Evolutionary conservation across 1,140 invertebrate species (phyloP).

Genomic region (Caerostris darwini): DNA sequence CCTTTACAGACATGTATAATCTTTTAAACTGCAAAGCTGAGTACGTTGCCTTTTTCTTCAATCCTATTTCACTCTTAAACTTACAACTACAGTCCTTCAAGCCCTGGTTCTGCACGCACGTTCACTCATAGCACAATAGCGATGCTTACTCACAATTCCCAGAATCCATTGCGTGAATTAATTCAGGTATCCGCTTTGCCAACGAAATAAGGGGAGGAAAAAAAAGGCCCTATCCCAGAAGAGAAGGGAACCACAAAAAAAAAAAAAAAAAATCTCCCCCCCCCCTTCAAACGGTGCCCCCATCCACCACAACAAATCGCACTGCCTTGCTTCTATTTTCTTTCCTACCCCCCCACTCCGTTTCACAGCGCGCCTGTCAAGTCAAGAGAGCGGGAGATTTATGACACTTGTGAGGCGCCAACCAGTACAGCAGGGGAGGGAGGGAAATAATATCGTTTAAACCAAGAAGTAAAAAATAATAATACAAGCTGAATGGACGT

Average conservation of each 20-base stretch:
- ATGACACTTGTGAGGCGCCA: constrained; percentile 35
- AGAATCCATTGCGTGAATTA: background rate
- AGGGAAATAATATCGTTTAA: background rate
- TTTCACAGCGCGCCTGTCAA: constrained; percentile 40
- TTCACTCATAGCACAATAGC: too few relatives aligned
- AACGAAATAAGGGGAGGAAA: background rate
- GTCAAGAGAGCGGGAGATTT: constrained; percentile 35
- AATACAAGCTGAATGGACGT: background rate
- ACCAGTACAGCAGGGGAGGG: background rate
- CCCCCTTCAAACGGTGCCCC: background rate
- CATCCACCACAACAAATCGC: constrained; percentile 12
- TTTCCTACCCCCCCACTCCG: background rate
- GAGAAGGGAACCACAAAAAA: background rate
- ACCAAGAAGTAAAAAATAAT: background rate
- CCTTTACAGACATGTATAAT: too few relatives aligned
- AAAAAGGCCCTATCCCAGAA: background rate
- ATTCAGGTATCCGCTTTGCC: background rate
- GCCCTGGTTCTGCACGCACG: too few relatives aligned
- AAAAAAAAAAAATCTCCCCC: background rate
- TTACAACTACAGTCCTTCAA: too few relatives aligned
- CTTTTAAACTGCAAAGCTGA: too few relatives aligned
- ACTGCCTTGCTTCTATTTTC: background rate
- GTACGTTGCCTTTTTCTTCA: too few relatives aligned
- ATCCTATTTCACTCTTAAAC: too few relatives aligned
- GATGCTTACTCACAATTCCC: background rate